Base-by-base conservation (phyloP, 2,113 vertebrate species). In the Xenopus borealis region DNA sequence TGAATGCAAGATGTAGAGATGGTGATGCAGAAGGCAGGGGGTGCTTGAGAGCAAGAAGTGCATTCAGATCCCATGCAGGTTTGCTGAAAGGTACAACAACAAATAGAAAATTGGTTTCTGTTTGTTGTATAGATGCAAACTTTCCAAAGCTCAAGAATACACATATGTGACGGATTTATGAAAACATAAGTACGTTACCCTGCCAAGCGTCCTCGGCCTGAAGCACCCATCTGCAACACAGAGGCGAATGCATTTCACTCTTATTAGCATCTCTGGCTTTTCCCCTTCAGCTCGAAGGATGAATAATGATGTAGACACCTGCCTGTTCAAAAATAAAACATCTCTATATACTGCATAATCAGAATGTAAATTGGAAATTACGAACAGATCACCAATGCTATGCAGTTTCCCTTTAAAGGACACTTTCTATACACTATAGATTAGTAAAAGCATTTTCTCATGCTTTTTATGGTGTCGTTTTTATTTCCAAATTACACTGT, bases 261-360 rank as follows among this genome's bases (percentile, higher is more conserved):
- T 61, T 59, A 13, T 7, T 14, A 18, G 66, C 64, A 61, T 61
- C 64, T 19, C 65, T 33, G 65, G 64, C 53, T 61, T 20, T 53
- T 50, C 20, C 20, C 9, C 40, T 27, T 19, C 55, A 33, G 72
- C 72, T 68, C n/a, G 55, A 45, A 67, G 55, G 55, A 17, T 61
- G 72, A 67, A 75, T 75, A 68, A 27, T 75, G 55, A 68, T 75
- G 64, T 12, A 52, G 72, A 67, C 72, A 75, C 72, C 72, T 67
- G 72, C 46, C 72, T 30, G 10, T 44, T 45, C 12, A 16, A n/a
- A 27, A 58, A 59, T 12, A 74, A 19, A 13, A 33, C 8, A 23
- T 52, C 3, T 27, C 10, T 45, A 17, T 45, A 45, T 50, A 50
- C 11, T 50, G 12, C 12, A 45, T 46, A 9, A 59, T 73, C 20